Conservation (phyloP, 2,797 vertebrate species). For the Amblyraja radiata region DNA sequence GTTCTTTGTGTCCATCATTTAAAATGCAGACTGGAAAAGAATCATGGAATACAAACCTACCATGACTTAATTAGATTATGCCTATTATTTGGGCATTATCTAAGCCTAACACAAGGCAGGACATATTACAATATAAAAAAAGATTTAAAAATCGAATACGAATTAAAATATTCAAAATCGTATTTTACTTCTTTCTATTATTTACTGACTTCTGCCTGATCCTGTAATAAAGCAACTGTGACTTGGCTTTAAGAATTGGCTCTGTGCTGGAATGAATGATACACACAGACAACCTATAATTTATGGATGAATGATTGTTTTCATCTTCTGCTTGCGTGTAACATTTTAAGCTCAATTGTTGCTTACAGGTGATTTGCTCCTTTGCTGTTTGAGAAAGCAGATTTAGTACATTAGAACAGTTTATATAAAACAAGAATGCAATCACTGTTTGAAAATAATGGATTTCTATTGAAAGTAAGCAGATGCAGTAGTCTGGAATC, state of each 20-base stretch:
- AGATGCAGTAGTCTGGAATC: not conserved
- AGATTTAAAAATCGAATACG: not conserved
- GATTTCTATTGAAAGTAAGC: too few relatives aligned
- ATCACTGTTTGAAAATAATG: not conserved
- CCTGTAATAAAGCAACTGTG: not conserved
- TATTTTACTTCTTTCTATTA: not conserved
- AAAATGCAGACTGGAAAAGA: not conserved
- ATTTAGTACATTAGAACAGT: not conserved
- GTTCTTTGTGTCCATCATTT: too few relatives aligned
- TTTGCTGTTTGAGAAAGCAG: not conserved
- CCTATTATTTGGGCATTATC: too few relatives aligned
- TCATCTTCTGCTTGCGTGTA: constrained; percentile 1
- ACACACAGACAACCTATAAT: not conserved
- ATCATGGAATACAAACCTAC: not conserved
- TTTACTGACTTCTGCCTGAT: constrained; percentile 16
- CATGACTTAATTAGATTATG: not conserved
- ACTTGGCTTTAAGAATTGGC: constrained; percentile 31
- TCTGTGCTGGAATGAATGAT: constrained; percentile 17
- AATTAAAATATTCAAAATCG: not conserved
- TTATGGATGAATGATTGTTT: constrained; percentile 27
- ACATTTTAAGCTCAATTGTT: not conserved
- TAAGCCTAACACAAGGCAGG: not conserved
- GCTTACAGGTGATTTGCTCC: not conserved
- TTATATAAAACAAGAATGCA: not conserved
- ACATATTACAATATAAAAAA: not conserved